These are phyloP conservation scores for Tethya wilhelma DNA, from an alignment of 37 sponge, comb jelly and placozoan genomes.

Conservation along the genomic window DNA sequence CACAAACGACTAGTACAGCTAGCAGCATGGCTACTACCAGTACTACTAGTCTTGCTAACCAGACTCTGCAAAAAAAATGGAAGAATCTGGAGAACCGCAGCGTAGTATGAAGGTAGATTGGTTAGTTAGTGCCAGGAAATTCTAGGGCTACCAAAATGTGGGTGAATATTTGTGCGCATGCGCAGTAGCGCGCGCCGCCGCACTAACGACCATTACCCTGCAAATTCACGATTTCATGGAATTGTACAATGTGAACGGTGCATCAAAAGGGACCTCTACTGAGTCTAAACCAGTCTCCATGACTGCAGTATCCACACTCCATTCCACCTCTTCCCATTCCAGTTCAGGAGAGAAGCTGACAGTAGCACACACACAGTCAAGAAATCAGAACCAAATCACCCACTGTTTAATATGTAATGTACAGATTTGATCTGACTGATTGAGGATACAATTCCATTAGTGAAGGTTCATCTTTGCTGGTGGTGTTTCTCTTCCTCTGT, in stretches of 20 bases:
- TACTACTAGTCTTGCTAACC: too few species aligned
- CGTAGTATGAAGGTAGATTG: too few species aligned
- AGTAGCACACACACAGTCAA: not conserved
- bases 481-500: not conserved
- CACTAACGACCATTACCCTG: too few species aligned
- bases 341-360: constrained; percentile 17
- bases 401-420: not conserved
- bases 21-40: too few species aligned
- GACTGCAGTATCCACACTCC: constrained; percentile 1
- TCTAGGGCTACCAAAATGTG: too few species aligned
- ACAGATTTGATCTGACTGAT: not conserved
- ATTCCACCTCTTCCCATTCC: constrained; percentile 49
- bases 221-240: not conserved
- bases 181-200: too few species aligned
- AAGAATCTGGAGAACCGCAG: too few species aligned
- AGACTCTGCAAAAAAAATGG: too few species aligned
- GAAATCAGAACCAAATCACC: not conserved
- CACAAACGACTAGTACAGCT: too few species aligned
- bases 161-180: too few species aligned
- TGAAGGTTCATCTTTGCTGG: not conserved
- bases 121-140: too few species aligned
- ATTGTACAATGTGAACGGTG: constrained; percentile 3
- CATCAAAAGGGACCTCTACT: not conserved
- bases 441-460: constrained; percentile 55
- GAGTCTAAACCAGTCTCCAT: not conserved